Evolutionary conservation across 2,113 vertebrate genomes (phyloP).

Genomic region (Scomber scombrus): DNA sequence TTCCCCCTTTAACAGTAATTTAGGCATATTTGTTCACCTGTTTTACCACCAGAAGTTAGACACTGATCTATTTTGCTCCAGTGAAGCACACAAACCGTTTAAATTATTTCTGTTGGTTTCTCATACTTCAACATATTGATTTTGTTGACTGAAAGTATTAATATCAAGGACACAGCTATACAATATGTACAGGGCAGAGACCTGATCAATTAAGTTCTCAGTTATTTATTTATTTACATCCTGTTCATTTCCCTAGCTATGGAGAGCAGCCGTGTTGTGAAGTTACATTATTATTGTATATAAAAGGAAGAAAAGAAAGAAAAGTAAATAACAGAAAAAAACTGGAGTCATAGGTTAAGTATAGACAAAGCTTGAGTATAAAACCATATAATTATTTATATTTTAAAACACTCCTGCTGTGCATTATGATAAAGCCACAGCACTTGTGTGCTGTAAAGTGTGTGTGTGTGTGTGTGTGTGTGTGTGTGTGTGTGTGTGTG

Average conservation of each 20-base stretch:
- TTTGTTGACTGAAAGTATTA: constrained; percentile 68
- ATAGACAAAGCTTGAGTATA: constrained; percentile 20
- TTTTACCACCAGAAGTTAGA: background rate
- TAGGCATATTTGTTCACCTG: constrained; percentile 4
- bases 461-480: no score
- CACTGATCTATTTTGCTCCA: constrained; percentile 23
- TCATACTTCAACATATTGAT: constrained; percentile 58
- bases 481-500: no score
- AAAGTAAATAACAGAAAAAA: constrained; percentile 1
- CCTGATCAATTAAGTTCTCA: constrained; percentile 77
- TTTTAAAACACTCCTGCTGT: constrained; percentile 41
- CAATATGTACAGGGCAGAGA: constrained; percentile 51
- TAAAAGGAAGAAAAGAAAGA: constrained; percentile 9
- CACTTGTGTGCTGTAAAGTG: constrained; percentile 53
- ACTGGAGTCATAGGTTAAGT: constrained; percentile 8
- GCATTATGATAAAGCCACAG: constrained; percentile 47
- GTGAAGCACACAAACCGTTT: constrained; percentile 9
- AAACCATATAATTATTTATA: constrained; percentile 52
- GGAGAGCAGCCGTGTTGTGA: constrained; percentile 39
- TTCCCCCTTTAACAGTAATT: background rate
- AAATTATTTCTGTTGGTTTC: constrained; percentile 36
- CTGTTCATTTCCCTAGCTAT: constrained; percentile 54
- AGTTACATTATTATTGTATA: constrained; percentile 35
- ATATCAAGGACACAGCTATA: constrained; percentile 63
- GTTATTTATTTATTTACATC: constrained; percentile 70